Conservation (phyloP, 2,113 vertebrate genomes). For the Cathartes aura region DNA sequence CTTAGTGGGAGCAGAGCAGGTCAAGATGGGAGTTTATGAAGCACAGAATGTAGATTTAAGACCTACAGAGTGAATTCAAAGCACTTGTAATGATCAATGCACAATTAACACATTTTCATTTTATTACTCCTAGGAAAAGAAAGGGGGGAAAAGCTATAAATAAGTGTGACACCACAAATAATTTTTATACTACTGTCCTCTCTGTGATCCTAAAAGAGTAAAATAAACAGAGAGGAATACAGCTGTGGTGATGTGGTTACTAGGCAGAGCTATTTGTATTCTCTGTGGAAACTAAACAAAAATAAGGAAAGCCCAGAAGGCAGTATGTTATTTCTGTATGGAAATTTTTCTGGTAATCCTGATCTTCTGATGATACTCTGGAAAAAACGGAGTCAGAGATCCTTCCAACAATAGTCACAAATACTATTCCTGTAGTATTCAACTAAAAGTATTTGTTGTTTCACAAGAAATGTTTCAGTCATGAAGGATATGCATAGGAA, state of each 20-base stretch:
- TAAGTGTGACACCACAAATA: conserved; percentile 10
- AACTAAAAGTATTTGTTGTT: neutral
- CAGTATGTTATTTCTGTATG: neutral
- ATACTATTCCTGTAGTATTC: neutral
- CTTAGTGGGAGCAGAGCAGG: neutral
- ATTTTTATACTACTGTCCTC: neutral
- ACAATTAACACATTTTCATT: conserved; percentile 33
- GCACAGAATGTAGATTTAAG: neutral
- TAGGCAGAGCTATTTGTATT: conserved; percentile 21
- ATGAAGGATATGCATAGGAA: neutral
- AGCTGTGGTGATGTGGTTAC: neutral
- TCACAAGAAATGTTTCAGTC: neutral
- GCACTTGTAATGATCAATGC: conserved; percentile 17
- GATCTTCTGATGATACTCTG: neutral
- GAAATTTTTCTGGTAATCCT: neutral
- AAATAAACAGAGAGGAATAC: conserved; percentile 38
- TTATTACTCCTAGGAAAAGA: conserved; percentile 54
- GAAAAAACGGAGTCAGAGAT: neutral
- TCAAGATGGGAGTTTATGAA: neutral
- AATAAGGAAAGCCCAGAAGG: neutral
- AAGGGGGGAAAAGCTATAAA: conserved; percentile 4
- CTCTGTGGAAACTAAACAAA: conserved; percentile 23
- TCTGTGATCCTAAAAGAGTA: conserved; percentile 41
- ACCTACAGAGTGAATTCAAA: neutral
- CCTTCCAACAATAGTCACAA: neutral